Evolutionary conservation across 1,140 invertebrate species (phyloP).

Genomic region (Glomeris maerens): DNA sequence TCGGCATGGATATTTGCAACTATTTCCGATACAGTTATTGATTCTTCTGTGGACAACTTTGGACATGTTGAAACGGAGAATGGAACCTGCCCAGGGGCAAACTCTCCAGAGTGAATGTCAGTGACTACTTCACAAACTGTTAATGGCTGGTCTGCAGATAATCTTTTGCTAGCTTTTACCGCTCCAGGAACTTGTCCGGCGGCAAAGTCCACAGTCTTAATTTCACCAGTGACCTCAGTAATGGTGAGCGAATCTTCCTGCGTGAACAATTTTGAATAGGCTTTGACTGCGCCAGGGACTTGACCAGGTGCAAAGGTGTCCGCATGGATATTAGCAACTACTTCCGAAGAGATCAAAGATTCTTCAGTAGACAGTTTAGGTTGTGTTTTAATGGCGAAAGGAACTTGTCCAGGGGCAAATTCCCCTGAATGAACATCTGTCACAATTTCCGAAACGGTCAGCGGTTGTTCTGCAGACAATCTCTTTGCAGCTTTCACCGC

Average conservation of each 20-base stretch:
- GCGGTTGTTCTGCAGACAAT: conserved; percentile 16
- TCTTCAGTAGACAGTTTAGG: conserved; percentile 15
- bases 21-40: conserved; percentile 14
- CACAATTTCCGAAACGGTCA: conserved; percentile 18
- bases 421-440: conserved; percentile 33
- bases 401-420: conserved; percentile 25
- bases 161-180: conserved; percentile 8
- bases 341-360: conserved; percentile 11
- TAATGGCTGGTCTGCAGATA: background rate
- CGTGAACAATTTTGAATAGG: conserved; percentile 8
- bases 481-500: conserved; percentile 7
- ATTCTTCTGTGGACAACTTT: conserved; percentile 11
- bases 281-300: background rate
- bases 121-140: conserved; percentile 17
- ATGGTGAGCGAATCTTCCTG: conserved; percentile 12
- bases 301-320: background rate
- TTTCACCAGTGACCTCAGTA: conserved; percentile 13
- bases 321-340: background rate
- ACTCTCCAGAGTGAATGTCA: conserved; percentile 35
- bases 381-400: conserved; percentile 10
- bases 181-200: background rate
- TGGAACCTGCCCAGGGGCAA: conserved; percentile 21
- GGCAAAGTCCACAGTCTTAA: conserved; percentile 21
- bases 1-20: conserved; percentile 10
- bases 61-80: conserved; percentile 9